phyloP scores from a whole-genome alignment of 2,113 vertebrate genomes.

The Carlito syrichta region DNA sequence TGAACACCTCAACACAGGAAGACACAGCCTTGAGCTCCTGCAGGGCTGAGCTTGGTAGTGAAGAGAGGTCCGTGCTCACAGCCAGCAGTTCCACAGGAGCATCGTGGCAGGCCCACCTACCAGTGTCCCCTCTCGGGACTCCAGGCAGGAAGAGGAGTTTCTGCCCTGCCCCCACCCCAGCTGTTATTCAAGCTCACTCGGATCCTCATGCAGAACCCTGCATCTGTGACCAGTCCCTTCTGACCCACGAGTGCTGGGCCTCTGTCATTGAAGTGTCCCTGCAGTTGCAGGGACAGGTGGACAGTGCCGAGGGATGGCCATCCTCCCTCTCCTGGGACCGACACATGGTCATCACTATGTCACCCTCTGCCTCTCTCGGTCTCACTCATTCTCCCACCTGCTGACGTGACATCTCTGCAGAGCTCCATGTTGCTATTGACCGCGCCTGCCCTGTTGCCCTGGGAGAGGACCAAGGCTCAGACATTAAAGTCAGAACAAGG shows the following conservation, averaged over 20 bases:
- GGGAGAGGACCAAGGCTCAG: neutral
- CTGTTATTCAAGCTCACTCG: neutral
- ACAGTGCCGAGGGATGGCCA: neutral
- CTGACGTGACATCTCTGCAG: too few species aligned
- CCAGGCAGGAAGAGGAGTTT: too few species aligned
- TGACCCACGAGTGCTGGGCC: neutral
- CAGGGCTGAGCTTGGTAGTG: neutral
- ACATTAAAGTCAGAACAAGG: neutral
- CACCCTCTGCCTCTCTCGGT: too few species aligned
- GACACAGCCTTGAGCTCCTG: neutral
- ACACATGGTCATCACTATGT: neutral
- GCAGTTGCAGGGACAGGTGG: neutral
- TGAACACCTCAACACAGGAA: neutral
- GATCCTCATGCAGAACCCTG: neutral
- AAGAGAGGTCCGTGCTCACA: neutral
- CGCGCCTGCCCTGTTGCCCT: neutral
- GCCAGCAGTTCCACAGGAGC: neutral
- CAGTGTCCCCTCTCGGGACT: too few species aligned
- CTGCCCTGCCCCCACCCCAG: neutral
- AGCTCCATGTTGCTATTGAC: too few species aligned
- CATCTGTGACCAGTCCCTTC: constrained; percentile 28
- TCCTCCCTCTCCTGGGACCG: neutral
- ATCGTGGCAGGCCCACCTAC: too few species aligned
- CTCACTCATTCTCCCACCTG: neutral
- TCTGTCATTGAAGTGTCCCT: neutral